Percentiles rank a stretch among this genome's conserved stretches.
These are phyloP conservation scores for Cerceris rybyensis DNA, from an alignment of 2,888 invertebrate species.

Conservation along the genomic window DNA sequence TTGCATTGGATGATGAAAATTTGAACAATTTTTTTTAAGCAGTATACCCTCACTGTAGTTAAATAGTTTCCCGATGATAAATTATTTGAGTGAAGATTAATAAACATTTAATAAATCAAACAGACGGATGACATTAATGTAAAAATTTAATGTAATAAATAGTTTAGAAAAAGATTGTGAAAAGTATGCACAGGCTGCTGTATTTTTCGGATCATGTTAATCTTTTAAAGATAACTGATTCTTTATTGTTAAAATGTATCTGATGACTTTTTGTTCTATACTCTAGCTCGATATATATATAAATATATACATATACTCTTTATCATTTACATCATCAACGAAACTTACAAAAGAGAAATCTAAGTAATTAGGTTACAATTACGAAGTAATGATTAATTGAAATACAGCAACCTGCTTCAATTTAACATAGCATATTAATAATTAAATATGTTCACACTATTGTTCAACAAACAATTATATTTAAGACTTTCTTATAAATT, in stretches of 20 bases:
- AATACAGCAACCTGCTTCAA: slow-evolving; percentile 59
- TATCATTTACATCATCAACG: slow-evolving; percentile 11
- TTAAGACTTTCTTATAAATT: slow-evolving; percentile 47
- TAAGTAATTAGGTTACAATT: slow-evolving; percentile 44
- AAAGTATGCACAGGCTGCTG: slow-evolving; percentile 71
- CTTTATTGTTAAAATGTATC: slow-evolving; percentile 10
- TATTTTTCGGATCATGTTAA: slow-evolving; percentile 57
- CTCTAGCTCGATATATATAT: slow-evolving; percentile 9
- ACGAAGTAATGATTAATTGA: slow-evolving; percentile 16
- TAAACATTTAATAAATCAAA: slow-evolving; percentile 37
- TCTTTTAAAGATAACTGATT: slow-evolving; percentile 11
- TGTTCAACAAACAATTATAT: slow-evolving; percentile 40
- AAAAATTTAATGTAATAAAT: slow-evolving; percentile 44
- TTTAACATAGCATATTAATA: slow-evolving; percentile 30
- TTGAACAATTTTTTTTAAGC: slow-evolving; percentile 33
- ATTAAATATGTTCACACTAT: slow-evolving; percentile 38
- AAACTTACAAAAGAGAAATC: slow-evolving; percentile 30
- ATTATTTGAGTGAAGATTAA: slow-evolving; percentile 31
- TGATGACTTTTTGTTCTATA: slow-evolving; percentile 12
- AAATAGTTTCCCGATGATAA: slow-evolving; percentile 44
- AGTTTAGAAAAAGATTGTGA: slow-evolving; percentile 45
- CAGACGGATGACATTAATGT: slow-evolving; percentile 41
- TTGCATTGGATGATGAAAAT: slow-evolving; percentile 24
- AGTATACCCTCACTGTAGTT: slow-evolving; percentile 28
- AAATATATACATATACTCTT: slow-evolving; percentile 1